phyloP scores from a whole-genome alignment of 1,140 invertebrate species.

The Bicyclus anynana region DNA sequence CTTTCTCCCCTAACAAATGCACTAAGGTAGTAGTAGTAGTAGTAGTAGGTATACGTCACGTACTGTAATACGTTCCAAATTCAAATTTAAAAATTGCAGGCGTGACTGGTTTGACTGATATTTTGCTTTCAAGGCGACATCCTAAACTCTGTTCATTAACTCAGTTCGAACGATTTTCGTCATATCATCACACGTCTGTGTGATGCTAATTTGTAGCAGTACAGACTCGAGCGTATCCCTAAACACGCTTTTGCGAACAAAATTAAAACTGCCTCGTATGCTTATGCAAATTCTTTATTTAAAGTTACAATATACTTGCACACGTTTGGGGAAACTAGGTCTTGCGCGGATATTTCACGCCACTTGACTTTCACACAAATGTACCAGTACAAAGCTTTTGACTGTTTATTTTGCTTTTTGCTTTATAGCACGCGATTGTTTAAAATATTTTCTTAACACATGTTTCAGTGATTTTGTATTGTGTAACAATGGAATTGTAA shows the following conservation, averaged over 20 bases:
- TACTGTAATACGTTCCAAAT: too few species aligned
- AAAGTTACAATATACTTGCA: constrained; percentile 14
- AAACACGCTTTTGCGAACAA: background rate
- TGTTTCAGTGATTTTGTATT: constrained; percentile 5
- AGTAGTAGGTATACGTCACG: too few species aligned
- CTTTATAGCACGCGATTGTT: constrained; percentile 10
- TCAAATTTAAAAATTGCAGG: too few species aligned
- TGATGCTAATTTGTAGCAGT: constrained; percentile 70
- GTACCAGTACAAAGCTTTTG: constrained; percentile 13
- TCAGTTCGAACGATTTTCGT: constrained; percentile 44
- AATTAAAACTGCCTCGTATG: constrained; percentile 29
- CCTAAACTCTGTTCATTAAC: constrained; percentile 57
- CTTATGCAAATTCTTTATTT: constrained; percentile 38
- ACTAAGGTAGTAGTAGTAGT: too few species aligned
- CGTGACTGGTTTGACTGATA: too few species aligned
- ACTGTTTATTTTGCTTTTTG: constrained; percentile 11
- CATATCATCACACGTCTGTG: constrained; percentile 55
- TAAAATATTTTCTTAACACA: constrained; percentile 4
- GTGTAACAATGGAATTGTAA: constrained; percentile 5
- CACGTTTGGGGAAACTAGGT: constrained; percentile 10
- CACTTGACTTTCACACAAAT: constrained; percentile 16
- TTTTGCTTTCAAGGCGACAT: background rate
- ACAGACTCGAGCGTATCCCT: constrained; percentile 34
- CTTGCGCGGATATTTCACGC: constrained; percentile 15
- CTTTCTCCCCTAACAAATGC: too few species aligned